Percentiles rank a stretch among this genome's conserved stretches.
Evolutionary conservation across 2,113 vertebrate species (phyloP).

Genomic region (Cricetomys ansorgei): DNA sequence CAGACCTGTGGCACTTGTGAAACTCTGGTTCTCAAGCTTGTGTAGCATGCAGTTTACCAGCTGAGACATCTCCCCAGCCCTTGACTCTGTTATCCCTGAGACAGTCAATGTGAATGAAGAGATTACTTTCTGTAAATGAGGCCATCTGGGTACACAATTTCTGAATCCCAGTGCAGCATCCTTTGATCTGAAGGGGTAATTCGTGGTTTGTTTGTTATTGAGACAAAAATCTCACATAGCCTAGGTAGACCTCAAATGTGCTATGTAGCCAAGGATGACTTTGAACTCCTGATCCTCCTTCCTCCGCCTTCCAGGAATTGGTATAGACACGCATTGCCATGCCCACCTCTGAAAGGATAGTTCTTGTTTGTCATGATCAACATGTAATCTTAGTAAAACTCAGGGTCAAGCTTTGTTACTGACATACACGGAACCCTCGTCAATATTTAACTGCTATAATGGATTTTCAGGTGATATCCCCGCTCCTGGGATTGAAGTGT

Average conservation of each 20-base stretch:
- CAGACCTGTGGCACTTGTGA: not conserved
- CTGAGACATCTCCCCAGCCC: not conserved
- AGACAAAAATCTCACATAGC: not conserved
- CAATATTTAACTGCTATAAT: not conserved
- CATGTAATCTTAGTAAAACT: not conserved
- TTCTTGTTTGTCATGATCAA: not conserved
- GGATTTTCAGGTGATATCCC: not conserved
- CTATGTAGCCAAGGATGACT: not conserved
- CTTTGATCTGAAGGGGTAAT: not conserved
- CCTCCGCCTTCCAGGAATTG: not conserved
- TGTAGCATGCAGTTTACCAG: not conserved
- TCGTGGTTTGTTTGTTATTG: not conserved
- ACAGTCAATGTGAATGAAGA: not conserved
- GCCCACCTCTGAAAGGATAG: not conserved
- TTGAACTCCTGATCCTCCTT: not conserved
- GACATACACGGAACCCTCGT: not conserved
- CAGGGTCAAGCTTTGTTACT: not conserved
- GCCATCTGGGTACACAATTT: not conserved
- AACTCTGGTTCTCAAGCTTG: not conserved
- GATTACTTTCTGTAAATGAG: not conserved
- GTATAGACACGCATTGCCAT: not conserved
- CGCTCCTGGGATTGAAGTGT: not conserved
- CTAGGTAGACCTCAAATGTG: not conserved
- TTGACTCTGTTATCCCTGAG: not conserved
- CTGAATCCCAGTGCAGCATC: not conserved